Percentiles rank a stretch among this genome's conserved stretches.
Conservation (phyloP, 2,113 vertebrate genomes). For the Fulica atra region DNA sequence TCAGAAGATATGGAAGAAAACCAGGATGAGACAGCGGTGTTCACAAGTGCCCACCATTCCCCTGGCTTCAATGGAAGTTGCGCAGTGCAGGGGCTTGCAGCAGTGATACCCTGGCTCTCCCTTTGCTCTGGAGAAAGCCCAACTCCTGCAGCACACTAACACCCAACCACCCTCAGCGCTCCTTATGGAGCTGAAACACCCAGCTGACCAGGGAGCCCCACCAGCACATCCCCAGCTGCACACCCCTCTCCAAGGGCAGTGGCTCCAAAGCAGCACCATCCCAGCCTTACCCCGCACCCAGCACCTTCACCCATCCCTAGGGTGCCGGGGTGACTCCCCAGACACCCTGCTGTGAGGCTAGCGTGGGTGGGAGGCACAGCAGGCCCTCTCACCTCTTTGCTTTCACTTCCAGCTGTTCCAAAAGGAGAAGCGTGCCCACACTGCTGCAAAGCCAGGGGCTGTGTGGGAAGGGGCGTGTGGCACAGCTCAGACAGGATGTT, state of each 20-base stretch:
- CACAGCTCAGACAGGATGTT: not conserved
- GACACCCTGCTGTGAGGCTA: not conserved
- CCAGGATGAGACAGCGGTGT: not conserved
- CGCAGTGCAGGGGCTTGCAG: not conserved
- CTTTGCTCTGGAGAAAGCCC: not conserved
- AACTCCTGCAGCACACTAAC: not conserved
- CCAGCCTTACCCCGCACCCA: not conserved
- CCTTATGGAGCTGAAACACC: not conserved
- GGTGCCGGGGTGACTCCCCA: not conserved
- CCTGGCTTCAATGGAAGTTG: not conserved
- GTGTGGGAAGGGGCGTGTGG: not conserved
- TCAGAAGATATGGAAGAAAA: not conserved
- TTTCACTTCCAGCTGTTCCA: not conserved
- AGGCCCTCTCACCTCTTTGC: not conserved
- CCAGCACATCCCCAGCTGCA: not conserved
- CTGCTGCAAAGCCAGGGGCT: not conserved
- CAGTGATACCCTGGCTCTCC: not conserved
- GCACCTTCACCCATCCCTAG: not conserved
- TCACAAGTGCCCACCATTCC: not conserved
- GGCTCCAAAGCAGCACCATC: not conserved
- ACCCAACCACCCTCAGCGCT: accelerated
- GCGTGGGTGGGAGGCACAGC: not conserved
- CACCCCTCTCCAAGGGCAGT: accelerated
- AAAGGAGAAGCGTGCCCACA: not conserved
- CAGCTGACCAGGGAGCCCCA: not conserved